Evolutionary conservation across 2,888 invertebrate genomes (phyloP).

Genomic region (Fragum whitleyi): DNA sequence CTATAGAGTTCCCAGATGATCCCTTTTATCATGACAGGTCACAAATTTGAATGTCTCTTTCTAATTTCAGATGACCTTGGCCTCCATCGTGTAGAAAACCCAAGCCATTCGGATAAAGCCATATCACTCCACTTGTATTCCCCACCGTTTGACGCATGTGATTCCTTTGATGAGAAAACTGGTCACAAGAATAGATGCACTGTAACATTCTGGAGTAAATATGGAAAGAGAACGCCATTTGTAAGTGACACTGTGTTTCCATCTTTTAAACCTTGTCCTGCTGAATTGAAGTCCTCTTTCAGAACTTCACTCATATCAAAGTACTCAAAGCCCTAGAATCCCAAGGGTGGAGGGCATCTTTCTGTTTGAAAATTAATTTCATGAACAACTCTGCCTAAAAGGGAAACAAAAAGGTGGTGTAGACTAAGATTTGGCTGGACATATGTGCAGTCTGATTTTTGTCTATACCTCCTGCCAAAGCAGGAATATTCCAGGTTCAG

Average conservation of each 20-base stretch:
- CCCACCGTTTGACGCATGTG: conserved; percentile 95
- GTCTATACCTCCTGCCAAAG: too few species aligned
- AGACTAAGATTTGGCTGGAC: not conserved
- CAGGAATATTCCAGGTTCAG: too few species aligned
- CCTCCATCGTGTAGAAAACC: conserved; percentile 97
- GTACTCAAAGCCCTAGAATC: too few species aligned
- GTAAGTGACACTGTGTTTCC: too few species aligned
- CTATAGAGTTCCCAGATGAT: too few species aligned
- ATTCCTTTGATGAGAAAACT: conserved; percentile 95
- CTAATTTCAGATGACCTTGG: conserved; percentile 92
- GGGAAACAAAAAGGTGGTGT: not conserved
- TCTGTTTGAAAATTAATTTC: too few species aligned
- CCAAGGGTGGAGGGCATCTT: not conserved
- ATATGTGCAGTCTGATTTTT: too few species aligned
- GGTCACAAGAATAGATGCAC: conserved; percentile 90
- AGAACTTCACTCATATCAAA: too few species aligned
- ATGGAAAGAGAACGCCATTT: conserved; percentile 90
- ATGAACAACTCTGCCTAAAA: too few species aligned
- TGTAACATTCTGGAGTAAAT: conserved; percentile 97
- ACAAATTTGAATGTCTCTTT: too few species aligned
- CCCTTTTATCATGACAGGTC: too few species aligned
- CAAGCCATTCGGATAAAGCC: conserved; percentile 94
- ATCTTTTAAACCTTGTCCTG: not conserved
- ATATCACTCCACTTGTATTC: conserved; percentile 98
- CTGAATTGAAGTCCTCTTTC: too few species aligned